Evolutionary conservation across 1,140 invertebrate species (phyloP), one percentile per base, ranked within the genome.

Genomic region (Aphelenchoides avenae): DNA sequence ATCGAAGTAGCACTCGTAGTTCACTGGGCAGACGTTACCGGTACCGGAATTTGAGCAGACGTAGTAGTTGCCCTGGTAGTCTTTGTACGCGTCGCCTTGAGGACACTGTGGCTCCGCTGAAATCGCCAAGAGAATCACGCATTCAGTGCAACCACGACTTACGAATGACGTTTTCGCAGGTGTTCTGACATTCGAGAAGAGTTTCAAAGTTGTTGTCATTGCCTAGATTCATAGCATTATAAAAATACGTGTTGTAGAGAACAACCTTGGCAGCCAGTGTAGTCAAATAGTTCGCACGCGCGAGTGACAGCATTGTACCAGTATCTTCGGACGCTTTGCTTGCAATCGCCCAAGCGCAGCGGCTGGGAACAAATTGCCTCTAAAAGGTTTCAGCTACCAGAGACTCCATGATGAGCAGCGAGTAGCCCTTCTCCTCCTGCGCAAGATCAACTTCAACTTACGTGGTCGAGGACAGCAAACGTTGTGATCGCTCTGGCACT

Each of bases 251-350:
- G 6, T 6, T 15, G 5, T 55, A 69, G 69, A 43, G 69, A 61
- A 31, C 70, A 71, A 29, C 68, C 72, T 36, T 76, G 70, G 43
- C 72, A 73, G 2, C 68, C 70, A 26, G 74, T 77, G 55, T 76
- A 75, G 42, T 75, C 71, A 43, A 75, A 75, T 5, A 76, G 57
- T 44, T 77, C 69, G 34, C 75, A 75, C 15, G 73, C 68, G 15
- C 71, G 53, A 31, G 74, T 75, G 26, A 74, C 65, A 7, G 74
- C 72, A 44, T 75, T 77, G 64, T 76, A 75, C 73, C 73, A 75
- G 46, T 75, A 75, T 11, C 72, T 57, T n/a, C 73, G 57, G 24
- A 74, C 71, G 33, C 65, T 70, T 48, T 76, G 73, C 31, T 74
- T 76, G 46, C 71, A 74, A 50, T 74, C 73, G 44, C 71, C 71